Evolutionary conservation across 2,797 vertebrate genomes (phyloP), one percentile per base, ranked within the genome.

Genomic region (Sebastes cheni): DNA sequence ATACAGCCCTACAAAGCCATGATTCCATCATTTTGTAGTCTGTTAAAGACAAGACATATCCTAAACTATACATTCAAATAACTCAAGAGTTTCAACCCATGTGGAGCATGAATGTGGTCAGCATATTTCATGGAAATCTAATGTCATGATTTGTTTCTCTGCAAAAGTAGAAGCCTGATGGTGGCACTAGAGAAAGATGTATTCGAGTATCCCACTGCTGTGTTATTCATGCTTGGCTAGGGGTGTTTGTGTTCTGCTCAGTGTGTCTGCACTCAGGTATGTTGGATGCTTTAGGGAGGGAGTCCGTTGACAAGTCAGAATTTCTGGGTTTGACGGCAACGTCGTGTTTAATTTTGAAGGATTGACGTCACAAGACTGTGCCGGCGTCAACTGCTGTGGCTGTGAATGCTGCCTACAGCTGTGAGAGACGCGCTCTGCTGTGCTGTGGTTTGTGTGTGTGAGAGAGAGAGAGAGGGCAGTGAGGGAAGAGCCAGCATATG

Each of bases 271-370:
- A 27, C 29, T 42, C 11, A 23, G 23, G 2, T 39, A 6, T 0
- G 8, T 67, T 73, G 6, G 16, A 65, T 52, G 58, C 8, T 65
- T 66, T 69, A 1, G 30, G 22, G 32, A n/a, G 12, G 20, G 25
- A 58, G 9, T 4, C 34, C 54, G 11, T 4, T 23, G 64, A 70
- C 6, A 7, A 29, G 23, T 76, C 36, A 65, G 22, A 58, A 72
- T 59, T 79, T 56, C 22, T 1, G 34, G 25, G 68, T 58, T 72
- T 85, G 67, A 87, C 13, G 16, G 42, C 52, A 69, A 77, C 67
- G 78, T 29, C n/a, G 18, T 25, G 32, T 80, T 77, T 84, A 69
- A 73, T 84, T 87, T 82, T 77, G 42, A 64, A 68, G 36, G 66
- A 29, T 23, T 81, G 78, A 87, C 61, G 72, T 89, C 81, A 84